Base-by-base conservation (phyloP, 1,140 invertebrate genomes). In the Drosophila rufa region DNA sequence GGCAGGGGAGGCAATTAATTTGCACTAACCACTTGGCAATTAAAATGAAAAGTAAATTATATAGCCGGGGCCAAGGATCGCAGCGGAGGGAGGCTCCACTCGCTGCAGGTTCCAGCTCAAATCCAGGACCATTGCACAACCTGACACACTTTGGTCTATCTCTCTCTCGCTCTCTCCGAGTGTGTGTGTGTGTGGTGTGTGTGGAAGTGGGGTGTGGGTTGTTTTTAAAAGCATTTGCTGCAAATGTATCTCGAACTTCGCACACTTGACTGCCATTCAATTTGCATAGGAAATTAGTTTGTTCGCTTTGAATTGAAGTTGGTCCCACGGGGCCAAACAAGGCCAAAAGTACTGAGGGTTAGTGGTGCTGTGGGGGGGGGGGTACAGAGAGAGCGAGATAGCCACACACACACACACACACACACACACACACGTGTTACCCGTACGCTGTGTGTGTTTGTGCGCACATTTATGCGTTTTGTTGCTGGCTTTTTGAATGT, bases 281-380 rank as follows among this genome's bases (percentile, higher is more conserved):
- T 89, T 89, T 89, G 84, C 84, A 89, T 89, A 84, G 84, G 85
- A 89, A 89, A 89, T 89, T 89, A 89, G 85, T 89, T 89, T 90
- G 85, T 90, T 81, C 84, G 84, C 84, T 89, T 89, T 89, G 84
- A 89, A 89, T 89, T 90, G 85, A 90, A 89, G 84, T 90, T 89
- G 84, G 84, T 87, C 84, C 81, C 84, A 84, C 80, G 85, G 67
- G 84, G 69, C 77, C 80, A 90, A 87, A 84, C 84, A 87, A 81
- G 85, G 85, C 84, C 85, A 90, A 84, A 80, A 90, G 80, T 83
- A 61, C 80, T 66, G 45, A 61, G 42, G 53, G 53, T 40, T 56
- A 56, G 53, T 14, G 53, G 19, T 40, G 53, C 0, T 5, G 8
- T 19, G 19, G 5, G 51, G 22, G 4, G 51, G 14, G 36, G 38